phyloP scores from a whole-genome alignment of 2,888 invertebrate genomes.

The Xanthia togata region DNA sequence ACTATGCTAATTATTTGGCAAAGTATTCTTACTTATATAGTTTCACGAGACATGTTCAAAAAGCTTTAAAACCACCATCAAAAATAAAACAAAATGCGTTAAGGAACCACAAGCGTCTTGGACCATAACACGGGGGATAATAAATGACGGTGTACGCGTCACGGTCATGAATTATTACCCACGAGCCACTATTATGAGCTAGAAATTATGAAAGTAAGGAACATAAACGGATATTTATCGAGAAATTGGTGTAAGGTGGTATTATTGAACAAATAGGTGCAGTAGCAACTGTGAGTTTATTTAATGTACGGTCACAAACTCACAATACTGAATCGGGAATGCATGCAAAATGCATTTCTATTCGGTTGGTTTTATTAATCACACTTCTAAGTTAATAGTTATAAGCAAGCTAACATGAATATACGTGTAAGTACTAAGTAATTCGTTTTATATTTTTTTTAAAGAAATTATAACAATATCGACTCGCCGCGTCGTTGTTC shows the following conservation, averaged over 20 bases:
- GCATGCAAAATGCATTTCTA: neutral
- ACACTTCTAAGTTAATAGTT: neutral
- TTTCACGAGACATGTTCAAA: too few species aligned
- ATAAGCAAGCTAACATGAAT: neutral
- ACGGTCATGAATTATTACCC: conserved; percentile 33
- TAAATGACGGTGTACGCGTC: conserved; percentile 26
- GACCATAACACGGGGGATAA: conserved; percentile 28
- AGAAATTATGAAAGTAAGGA: conserved; percentile 44
- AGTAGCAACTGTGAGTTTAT: too few species aligned
- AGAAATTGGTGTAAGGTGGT: neutral
- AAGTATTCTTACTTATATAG: too few species aligned
- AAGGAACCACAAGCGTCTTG: conserved; percentile 2
- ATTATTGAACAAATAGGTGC: neutral
- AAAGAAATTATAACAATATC: neutral
- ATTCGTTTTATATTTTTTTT: neutral
- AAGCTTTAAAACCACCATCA: neutral
- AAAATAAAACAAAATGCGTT: neutral
- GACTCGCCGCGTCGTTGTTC: neutral
- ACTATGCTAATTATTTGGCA: neutral
- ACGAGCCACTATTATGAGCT: conserved; percentile 6
- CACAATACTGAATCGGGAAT: neutral
- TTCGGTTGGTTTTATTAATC: neutral
- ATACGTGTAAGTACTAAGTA: neutral
- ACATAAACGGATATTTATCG: conserved; percentile 8
- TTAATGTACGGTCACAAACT: neutral